Evolutionary conservation across 2,888 invertebrate genomes (phyloP).

Genomic region (Amblyjoppa fuscipennis): DNA sequence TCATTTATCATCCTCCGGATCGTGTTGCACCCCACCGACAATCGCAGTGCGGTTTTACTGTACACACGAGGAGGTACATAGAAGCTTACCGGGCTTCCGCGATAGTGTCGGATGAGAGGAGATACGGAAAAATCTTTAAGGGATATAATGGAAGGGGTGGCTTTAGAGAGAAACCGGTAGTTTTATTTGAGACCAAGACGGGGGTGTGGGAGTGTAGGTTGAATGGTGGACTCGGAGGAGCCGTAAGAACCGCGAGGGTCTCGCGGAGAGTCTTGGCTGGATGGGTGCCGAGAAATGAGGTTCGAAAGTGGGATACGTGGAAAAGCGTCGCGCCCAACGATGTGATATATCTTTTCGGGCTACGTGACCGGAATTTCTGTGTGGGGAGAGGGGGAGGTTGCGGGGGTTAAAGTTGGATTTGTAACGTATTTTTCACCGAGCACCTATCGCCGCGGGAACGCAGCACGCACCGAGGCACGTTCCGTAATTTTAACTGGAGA

Average conservation of each 20-base stretch:
- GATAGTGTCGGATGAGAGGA: slow-evolving; percentile 5
- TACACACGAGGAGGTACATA: slow-evolving; percentile 52
- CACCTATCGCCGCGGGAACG: slow-evolving; percentile 75
- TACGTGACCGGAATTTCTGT: slow-evolving; percentile 82
- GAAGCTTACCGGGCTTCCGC: not conserved
- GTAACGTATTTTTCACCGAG: slow-evolving; percentile 83
- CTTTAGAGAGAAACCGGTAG: slow-evolving; percentile 27
- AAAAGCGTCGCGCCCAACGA: slow-evolving; percentile 75
- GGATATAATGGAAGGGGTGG: slow-evolving; percentile 16
- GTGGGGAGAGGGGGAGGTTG: not conserved
- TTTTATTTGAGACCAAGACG: slow-evolving; percentile 40
- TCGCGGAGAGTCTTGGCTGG: slow-evolving; percentile 37
- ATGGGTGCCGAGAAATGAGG: slow-evolving; percentile 79
- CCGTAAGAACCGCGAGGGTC: slow-evolving; percentile 58
- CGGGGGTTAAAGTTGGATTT: slow-evolving; percentile 82
- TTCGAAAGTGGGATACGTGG: slow-evolving; percentile 83
- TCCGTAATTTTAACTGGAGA: slow-evolving; percentile 47
- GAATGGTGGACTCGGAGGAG: slow-evolving; percentile 56
- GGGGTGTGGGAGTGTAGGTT: slow-evolving; percentile 41
- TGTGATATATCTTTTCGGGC: slow-evolving; percentile 82
- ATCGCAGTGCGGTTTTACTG: slow-evolving; percentile 71
- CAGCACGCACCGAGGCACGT: slow-evolving; percentile 10
- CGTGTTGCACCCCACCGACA: slow-evolving; percentile 76
- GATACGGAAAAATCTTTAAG: slow-evolving; percentile 25
- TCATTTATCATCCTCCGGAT: slow-evolving; percentile 80